Evolutionary conservation across 2,888 invertebrate genomes (phyloP).

Genomic region (Antheraea yamamai): DNA sequence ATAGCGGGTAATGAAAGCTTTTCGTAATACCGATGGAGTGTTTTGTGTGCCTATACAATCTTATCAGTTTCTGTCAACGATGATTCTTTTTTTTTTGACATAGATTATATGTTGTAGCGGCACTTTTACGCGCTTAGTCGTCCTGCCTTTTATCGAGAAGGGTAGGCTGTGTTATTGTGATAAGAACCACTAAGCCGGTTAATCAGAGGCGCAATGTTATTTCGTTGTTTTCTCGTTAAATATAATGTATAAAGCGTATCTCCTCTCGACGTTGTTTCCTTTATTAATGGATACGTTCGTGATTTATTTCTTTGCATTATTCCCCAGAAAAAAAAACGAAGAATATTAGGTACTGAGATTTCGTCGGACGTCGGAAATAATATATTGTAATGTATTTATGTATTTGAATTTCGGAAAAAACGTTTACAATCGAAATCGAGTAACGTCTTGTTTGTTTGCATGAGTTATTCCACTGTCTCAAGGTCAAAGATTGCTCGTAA

Average conservation of each 20-base stretch:
- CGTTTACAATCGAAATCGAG: neutral
- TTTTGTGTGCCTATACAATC: constrained; percentile 36
- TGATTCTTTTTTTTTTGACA: constrained; percentile 18
- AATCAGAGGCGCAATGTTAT: neutral
- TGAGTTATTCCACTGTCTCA: constrained; percentile 7
- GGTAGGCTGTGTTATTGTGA: neutral
- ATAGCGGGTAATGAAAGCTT: constrained; percentile 58
- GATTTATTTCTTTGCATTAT: neutral
- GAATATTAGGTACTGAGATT: neutral
- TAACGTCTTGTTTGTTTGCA: constrained; percentile 4
- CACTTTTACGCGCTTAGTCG: constrained; percentile 1
- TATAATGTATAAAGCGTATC: neutral
- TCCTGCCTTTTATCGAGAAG: neutral
- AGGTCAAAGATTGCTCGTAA: neutral
- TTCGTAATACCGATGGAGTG: constrained; percentile 52
- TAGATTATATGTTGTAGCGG: constrained; percentile 21
- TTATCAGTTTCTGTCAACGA: constrained; percentile 37
- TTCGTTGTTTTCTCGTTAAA: neutral
- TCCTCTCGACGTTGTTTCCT: neutral
- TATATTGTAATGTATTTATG: neutral
- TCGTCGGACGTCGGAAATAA: neutral
- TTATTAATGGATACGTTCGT: neutral
- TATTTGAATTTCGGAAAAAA: neutral
- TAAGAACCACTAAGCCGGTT: neutral
- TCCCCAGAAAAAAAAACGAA: neutral